Conservation (phyloP, 1,140 invertebrate genomes). For the Micrasema longulum region DNA sequence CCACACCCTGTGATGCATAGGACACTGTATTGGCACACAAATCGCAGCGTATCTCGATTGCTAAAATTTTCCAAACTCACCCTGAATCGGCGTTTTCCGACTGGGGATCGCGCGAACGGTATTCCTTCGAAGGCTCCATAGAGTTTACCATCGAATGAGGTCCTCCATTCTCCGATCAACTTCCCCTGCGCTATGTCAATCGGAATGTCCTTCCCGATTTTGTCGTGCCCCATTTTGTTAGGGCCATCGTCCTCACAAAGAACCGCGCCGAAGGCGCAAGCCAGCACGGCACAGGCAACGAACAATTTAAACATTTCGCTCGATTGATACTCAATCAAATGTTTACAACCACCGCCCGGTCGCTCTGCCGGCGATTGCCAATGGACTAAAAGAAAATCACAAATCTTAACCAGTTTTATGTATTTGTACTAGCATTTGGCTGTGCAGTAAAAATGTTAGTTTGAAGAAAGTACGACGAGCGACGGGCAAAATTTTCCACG, state of each 20-base stretch:
- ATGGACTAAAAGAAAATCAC: neutral
- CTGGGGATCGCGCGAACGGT: conserved; percentile 49
- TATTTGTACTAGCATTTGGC: too few relatives aligned
- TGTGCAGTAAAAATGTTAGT: too few relatives aligned
- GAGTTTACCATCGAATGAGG: conserved; percentile 37
- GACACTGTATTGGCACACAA: too few relatives aligned
- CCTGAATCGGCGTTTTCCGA: conserved; percentile 48
- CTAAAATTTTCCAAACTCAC: conserved; percentile 35
- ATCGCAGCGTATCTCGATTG: too few relatives aligned
- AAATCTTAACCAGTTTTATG: neutral
- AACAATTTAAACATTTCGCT: too few relatives aligned
- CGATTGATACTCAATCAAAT: too few relatives aligned
- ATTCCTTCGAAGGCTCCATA: conserved; percentile 51
- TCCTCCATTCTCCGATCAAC: conserved; percentile 45
- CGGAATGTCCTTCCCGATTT: conserved; percentile 20
- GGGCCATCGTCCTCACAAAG: too few relatives aligned
- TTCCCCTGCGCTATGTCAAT: conserved; percentile 47
- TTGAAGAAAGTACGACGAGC: too few relatives aligned
- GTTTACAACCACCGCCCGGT: neutral
- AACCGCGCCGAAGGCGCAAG: too few relatives aligned
- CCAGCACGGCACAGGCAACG: neutral
- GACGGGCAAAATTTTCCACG: too few relatives aligned
- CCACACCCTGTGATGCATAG: too few relatives aligned
- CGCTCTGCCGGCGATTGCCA: neutral
- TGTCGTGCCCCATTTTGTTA: too few relatives aligned